Conservation (phyloP, 2,888 invertebrate genomes). For the Mesopsocus fuscifrons region DNA sequence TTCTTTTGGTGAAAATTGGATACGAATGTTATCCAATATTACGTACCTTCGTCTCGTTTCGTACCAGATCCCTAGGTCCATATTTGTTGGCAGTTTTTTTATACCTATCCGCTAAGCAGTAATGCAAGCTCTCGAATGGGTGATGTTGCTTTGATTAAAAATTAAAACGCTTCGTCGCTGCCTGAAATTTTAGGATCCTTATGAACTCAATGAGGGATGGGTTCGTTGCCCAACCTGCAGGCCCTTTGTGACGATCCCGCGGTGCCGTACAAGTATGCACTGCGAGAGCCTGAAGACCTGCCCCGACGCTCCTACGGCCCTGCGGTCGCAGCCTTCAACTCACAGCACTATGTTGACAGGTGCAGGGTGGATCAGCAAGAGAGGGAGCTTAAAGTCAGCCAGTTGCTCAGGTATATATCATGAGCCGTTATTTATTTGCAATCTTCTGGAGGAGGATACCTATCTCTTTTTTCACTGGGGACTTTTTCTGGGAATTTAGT, state of each 20-base stretch:
- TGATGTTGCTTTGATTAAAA: no score
- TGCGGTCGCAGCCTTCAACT: conserved; percentile 4
- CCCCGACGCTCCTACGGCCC: neutral
- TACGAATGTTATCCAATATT: no score
- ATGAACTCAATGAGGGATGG: neutral
- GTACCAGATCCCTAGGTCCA: no score
- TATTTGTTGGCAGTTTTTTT: no score
- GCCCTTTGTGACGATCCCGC: neutral
- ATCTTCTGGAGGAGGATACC: neutral
- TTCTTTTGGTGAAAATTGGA: no score
- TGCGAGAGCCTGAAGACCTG: conserved; percentile 4
- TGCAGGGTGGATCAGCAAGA: neutral
- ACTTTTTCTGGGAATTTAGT: no score
- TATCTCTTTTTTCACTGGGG: neutral
- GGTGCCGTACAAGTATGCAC: neutral
- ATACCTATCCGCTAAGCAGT: no score
- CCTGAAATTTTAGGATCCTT: no score
- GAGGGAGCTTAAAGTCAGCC: no score
- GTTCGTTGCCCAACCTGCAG: conserved; percentile 2
- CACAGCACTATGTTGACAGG: conserved; percentile 1
- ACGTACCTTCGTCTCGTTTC: no score
- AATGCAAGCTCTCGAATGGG: no score
- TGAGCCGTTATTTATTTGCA: neutral
- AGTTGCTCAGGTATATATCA: neutral
- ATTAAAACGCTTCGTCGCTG: no score